A percentile compares a stretch with the other conserved stretches of the same genome.
Conservation (phyloP, 2,888 invertebrate species). For the Busseola fusca region DNA sequence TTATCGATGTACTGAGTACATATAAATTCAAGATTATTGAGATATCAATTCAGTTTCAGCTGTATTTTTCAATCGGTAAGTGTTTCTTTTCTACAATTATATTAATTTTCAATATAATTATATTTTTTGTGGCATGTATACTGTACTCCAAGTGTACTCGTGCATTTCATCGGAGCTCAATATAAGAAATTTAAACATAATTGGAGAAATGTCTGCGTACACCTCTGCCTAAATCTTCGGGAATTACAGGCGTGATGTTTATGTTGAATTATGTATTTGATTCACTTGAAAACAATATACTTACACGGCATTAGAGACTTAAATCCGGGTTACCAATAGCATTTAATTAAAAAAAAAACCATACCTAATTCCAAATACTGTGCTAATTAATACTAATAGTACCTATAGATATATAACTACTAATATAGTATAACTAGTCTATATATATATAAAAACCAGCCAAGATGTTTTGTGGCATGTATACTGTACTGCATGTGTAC, state of each 20-base stretch:
- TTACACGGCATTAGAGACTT: neutral
- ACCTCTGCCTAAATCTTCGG: neutral
- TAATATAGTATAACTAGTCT: too few relatives aligned
- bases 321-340: neutral
- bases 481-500: too few relatives aligned
- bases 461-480: neutral
- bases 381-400: too few relatives aligned
- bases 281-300: neutral
- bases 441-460: too few relatives aligned
- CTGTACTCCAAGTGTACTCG: too few relatives aligned
- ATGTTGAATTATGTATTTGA: neutral
- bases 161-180: neutral
- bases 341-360: neutral
- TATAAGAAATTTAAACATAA: neutral
- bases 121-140: neutral
- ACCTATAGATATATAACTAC: too few relatives aligned
- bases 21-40: constrained; percentile 58
- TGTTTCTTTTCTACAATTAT: constrained; percentile 7
- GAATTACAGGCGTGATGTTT: neutral
- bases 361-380: too few relatives aligned
- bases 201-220: neutral
- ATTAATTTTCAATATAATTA: too few relatives aligned
- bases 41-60: constrained; percentile 38
- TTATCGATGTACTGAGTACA: constrained; percentile 37
- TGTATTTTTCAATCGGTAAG: constrained; percentile 49